Evolutionary conservation across 2,888 invertebrate genomes (phyloP).

Genomic region (Heliconius erato): DNA sequence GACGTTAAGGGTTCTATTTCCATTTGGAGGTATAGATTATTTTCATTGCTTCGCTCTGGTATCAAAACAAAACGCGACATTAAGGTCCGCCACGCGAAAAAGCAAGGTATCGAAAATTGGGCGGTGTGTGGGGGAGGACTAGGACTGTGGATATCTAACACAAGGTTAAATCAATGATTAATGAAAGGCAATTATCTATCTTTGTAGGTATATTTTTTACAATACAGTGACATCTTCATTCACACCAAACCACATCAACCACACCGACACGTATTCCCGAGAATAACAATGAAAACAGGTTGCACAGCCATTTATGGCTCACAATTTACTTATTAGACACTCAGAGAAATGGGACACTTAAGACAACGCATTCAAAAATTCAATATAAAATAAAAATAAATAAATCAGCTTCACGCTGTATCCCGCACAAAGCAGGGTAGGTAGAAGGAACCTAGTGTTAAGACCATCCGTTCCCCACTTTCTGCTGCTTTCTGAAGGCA

Average conservation of each 20-base stretch:
- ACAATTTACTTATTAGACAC: slow-evolving; percentile 82
- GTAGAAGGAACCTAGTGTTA: too few species aligned
- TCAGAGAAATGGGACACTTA: slow-evolving; percentile 65
- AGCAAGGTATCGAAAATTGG: too few species aligned
- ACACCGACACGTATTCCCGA: slow-evolving; percentile 55
- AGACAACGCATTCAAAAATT: slow-evolving; percentile 58
- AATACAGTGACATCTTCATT: slow-evolving; percentile 48
- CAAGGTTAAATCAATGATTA: too few species aligned
- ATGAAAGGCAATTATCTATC: too few species aligned
- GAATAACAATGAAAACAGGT: slow-evolving; percentile 78
- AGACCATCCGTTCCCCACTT: too few species aligned
- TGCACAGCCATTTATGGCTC: slow-evolving; percentile 70
- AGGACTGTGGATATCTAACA: too few species aligned
- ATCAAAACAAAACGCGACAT: background rate
- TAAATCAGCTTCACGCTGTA: too few species aligned
- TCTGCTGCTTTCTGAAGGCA: too few species aligned
- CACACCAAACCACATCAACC: slow-evolving; percentile 57
- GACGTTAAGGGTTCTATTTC: background rate
- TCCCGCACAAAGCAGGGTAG: too few species aligned
- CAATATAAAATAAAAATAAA: background rate
- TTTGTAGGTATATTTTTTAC: too few species aligned
- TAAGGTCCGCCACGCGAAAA: background rate
- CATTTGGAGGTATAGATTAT: background rate
- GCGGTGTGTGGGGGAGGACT: too few species aligned
- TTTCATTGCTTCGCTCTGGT: background rate